A percentile compares a stretch with the other conserved stretches of the same genome.
Conservation (phyloP, 1,140 invertebrate genomes). For the Pygmarrhopalites habei region DNA sequence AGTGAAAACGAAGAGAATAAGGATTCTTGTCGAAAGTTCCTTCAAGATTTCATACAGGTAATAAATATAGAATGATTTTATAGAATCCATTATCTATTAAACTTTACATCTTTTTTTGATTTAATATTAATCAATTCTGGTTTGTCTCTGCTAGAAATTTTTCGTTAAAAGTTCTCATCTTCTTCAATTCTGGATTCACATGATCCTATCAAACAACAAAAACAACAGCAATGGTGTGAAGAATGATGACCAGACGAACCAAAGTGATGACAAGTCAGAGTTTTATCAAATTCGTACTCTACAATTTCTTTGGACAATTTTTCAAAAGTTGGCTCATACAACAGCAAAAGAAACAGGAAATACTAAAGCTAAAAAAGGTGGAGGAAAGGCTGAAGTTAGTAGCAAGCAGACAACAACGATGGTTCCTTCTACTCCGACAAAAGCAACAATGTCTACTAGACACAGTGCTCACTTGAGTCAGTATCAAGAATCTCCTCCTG, state of each 20-base stretch:
- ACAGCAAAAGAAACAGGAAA: background rate
- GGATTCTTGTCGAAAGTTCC: constrained; percentile 21
- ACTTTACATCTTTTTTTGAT: too few relatives aligned
- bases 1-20: constrained; percentile 16
- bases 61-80: too few relatives aligned
- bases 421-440: too few relatives aligned
- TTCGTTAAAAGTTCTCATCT: background rate
- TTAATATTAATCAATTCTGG: too few relatives aligned
- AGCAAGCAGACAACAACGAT: too few relatives aligned
- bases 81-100: too few relatives aligned
- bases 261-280: constrained; percentile 2
- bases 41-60: constrained; percentile 28
- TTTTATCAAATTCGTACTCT: constrained; percentile 20
- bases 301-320: constrained; percentile 18
- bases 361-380: background rate
- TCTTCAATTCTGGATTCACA: constrained; percentile 1
- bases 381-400: too few relatives aligned
- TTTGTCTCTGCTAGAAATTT: background rate
- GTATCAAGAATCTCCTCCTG: too few relatives aligned
- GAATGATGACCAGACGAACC: background rate
- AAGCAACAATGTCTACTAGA: too few relatives aligned
- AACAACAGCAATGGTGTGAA: too few relatives aligned
- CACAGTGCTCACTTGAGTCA: too few relatives aligned
- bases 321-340: background rate
- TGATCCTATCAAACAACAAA: background rate